phyloP scores from a whole-genome alignment of 2,113 vertebrate genomes.

The Daubentonia madagascariensis region DNA sequence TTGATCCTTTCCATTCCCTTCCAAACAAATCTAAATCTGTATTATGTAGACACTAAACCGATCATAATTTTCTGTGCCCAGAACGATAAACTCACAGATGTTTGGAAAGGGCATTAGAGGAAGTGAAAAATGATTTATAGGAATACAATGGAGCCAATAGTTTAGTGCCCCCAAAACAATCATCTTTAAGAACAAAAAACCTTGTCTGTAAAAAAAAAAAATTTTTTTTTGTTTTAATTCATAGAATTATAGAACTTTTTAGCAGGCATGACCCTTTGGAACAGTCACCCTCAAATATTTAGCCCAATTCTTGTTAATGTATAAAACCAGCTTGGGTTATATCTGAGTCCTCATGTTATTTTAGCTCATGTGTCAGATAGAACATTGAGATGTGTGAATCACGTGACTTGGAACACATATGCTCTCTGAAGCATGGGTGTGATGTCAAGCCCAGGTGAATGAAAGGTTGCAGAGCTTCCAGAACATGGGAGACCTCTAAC shows the following conservation, averaged over 20 bases:
- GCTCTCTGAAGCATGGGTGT: neutral
- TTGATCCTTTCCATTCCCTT: constrained; percentile 22
- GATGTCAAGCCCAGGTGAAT: neutral
- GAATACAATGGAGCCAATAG: neutral
- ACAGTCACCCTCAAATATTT: neutral
- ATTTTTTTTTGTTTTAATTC: neutral
- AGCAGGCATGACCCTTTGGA: neutral
- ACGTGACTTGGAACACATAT: neutral
- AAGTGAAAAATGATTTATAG: constrained; percentile 61
- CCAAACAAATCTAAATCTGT: neutral
- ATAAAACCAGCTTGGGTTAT: neutral
- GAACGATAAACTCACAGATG: constrained; percentile 42
- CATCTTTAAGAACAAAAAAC: constrained; percentile 18
- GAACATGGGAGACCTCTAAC: neutral
- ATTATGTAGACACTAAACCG: constrained; percentile 25
- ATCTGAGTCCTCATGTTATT: neutral
- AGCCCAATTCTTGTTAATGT: neutral
- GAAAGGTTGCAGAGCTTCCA: neutral
- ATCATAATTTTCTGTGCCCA: constrained; percentile 36
- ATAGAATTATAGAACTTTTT: neutral
- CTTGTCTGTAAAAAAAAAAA: neutral
- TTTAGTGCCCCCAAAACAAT: neutral
- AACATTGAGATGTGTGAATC: neutral
- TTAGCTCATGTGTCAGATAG: neutral
- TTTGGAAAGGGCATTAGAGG: constrained; percentile 43